Evolutionary conservation across 1,140 invertebrate species (phyloP), one percentile per base, ranked within the genome.

Genomic region (Xylocopa sonorina): DNA sequence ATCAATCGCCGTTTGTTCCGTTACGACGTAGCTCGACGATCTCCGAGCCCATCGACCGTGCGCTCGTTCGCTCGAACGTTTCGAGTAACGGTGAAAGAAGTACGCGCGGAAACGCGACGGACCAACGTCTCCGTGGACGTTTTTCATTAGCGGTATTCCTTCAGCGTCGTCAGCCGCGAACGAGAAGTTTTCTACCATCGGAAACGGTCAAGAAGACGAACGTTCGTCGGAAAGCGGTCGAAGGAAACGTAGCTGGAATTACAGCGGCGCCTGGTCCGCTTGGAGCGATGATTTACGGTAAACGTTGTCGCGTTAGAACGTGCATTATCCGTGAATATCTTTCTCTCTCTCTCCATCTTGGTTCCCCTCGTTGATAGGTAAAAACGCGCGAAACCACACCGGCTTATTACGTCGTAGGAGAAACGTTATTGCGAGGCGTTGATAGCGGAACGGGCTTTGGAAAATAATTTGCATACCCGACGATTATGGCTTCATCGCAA

Each of bases 401-500:
- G 71, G 72, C 34, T 84, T 75, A 71, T 74, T 51, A 53, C 34
- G 69, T 48, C 50, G 43, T 41, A 12, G 27, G 41, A 27, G 21
- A 50, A 50, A 58, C 53, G 21, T 82, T 82, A 84, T 82, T 76
- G 78, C 60, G 62, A 66, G 51, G 57, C 78, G 84, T 79, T 80
- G 76, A 83, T 80, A 84, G 63, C 16, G 32, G 72, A 84, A 87
- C 51, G 55, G 68, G 53, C 63, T 82, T 82, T 46, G 73, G 67
- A 80, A 74, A 84, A 74, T 82, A 80, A 88, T 90, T 90, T 88
- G 77, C 77, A 85, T 86, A 86, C 67, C 69, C 76, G 29, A 83
- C 12, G 80, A 80, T 88, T 85, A 85, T 80, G 73, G 78, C 71
- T 88, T 76, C 81, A 86, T 86, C 80, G 72, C 67, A 71, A 77